Conservation (phyloP, 2,888 invertebrate species). For the Pristionchus exspectatus region DNA sequence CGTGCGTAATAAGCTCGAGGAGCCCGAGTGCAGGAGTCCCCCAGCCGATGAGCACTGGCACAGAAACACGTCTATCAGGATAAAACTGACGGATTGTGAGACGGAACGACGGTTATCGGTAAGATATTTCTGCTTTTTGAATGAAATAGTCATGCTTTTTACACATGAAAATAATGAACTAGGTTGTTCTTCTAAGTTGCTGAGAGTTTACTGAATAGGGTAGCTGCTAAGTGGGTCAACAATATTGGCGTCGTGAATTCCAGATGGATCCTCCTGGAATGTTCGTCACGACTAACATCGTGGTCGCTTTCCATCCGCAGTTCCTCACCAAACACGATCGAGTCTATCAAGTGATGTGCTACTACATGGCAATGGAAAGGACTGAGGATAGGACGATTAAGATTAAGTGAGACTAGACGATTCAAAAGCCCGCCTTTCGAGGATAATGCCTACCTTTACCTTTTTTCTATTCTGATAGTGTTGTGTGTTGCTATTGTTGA, state of each 20-base stretch:
- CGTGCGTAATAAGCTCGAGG: constrained; percentile 48
- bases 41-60: constrained; percentile 46
- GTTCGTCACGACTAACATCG: constrained; percentile 72
- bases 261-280: constrained; percentile 74
- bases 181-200: not conserved
- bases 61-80: constrained; percentile 47
- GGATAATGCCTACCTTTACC: too few species aligned
- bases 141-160: too few species aligned
- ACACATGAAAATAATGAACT: not conserved
- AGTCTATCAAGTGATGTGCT: constrained; percentile 76
- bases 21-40: constrained; percentile 52
- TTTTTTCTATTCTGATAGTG: too few species aligned
- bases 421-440: too few species aligned
- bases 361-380: constrained; percentile 78
- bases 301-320: constrained; percentile 77
- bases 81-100: constrained; percentile 42
- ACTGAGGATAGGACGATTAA: constrained; percentile 72
- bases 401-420: constrained; percentile 66
- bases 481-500: too few species aligned
- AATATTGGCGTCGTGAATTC: constrained; percentile 13
- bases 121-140: too few species aligned
- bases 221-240: not conserved
- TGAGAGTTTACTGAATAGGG: too few species aligned
- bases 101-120: constrained; percentile 44
- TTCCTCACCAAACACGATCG: constrained; percentile 76